Conservation (phyloP, 2,797 vertebrate species). For the Tiaroga cobitis region DNA sequence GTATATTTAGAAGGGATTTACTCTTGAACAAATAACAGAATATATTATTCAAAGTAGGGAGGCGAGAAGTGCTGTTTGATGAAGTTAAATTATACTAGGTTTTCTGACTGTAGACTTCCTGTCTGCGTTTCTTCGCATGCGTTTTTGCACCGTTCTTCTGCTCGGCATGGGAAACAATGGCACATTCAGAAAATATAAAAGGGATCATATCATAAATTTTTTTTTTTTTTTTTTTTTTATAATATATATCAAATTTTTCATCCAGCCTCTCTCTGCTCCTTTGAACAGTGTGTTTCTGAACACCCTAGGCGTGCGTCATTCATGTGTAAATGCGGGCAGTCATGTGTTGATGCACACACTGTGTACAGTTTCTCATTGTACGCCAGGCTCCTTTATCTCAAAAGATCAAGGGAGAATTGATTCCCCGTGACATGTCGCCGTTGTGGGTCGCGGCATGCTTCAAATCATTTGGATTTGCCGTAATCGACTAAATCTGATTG, state of each 20-base stretch:
- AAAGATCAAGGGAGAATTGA: slow-evolving; percentile 5
- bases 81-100: no score
- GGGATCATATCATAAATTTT: not conserved
- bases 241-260: no score
- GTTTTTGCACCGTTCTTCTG: not conserved
- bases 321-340: not conserved
- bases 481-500: not conserved
- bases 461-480: not conserved
- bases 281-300: not conserved
- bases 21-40: no score
- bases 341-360: not conserved
- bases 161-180: slow-evolving; percentile 1
- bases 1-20: not conserved
- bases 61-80: not conserved
- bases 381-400: not conserved
- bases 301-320: not conserved
- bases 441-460: not conserved
- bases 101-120: not conserved
- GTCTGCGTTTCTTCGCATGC: not conserved
- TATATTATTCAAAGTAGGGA: not conserved
- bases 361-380: not conserved
- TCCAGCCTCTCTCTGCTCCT: not conserved
- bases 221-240: no score
- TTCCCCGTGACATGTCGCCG: not conserved
- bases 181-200: not conserved